Evolutionary conservation across 2,888 invertebrate genomes (phyloP).

Genomic region (Drosophila melanosoma): DNA sequence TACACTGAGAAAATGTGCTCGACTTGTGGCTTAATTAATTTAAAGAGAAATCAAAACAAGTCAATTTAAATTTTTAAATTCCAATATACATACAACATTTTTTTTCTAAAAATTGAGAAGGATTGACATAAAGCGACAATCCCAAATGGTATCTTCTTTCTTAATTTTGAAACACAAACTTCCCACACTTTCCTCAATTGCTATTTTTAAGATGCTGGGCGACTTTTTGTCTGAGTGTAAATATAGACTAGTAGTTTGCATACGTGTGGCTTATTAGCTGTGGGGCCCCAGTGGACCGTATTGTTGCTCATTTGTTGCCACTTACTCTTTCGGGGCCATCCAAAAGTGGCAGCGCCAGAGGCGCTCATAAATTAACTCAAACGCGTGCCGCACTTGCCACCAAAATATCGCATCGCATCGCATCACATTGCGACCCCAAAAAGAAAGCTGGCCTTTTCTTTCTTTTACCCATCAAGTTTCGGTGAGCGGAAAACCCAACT

Average conservation of each 20-base stretch:
- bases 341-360: constrained; percentile 31
- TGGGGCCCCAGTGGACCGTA: constrained; percentile 33
- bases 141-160: too few species aligned
- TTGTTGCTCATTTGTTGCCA: constrained; percentile 38
- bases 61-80: background rate
- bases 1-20: background rate
- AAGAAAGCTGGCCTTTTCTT: constrained; percentile 4
- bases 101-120: too few species aligned
- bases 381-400: constrained; percentile 33
- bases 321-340: constrained; percentile 16
- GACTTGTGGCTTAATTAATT: background rate
- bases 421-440: constrained; percentile 12
- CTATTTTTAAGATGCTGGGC: background rate
- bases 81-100: too few species aligned
- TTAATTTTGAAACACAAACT: background rate
- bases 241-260: background rate
- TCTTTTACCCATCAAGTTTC: background rate
- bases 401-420: background rate
- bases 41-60: background rate
- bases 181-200: background rate
- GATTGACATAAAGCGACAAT: too few species aligned
- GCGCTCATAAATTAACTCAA: constrained; percentile 50
- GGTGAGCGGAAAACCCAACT: background rate
- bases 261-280: constrained; percentile 6
- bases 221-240: background rate